Evolutionary conservation across 1,140 invertebrate species (phyloP).

Genomic region (Aporrectodea caliginosa): DNA sequence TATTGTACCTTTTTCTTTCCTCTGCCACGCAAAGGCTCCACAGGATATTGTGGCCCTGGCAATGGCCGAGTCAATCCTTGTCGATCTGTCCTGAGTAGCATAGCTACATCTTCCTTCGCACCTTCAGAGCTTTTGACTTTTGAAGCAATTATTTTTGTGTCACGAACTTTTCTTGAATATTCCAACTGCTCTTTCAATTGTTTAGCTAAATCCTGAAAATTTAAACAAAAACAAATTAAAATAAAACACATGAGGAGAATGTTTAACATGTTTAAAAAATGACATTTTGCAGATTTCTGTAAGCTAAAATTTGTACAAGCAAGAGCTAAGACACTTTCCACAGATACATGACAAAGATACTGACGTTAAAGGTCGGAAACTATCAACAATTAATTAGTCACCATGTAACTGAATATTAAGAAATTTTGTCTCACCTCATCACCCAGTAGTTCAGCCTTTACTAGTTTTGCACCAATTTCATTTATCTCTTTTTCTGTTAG

Average conservation of each 20-base stretch:
- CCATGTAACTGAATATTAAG: too few species aligned
- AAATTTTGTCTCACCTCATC: constrained; percentile 63
- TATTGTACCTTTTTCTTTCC: constrained; percentile 41
- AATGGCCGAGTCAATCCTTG: constrained; percentile 59
- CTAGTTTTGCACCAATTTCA: constrained; percentile 75
- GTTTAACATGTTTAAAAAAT: too few species aligned
- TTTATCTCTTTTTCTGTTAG: constrained; percentile 76
- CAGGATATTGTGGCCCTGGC: constrained; percentile 26
- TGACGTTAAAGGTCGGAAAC: too few species aligned
- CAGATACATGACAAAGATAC: too few species aligned
- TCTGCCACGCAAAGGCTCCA: neutral
- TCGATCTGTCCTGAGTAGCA: constrained; percentile 69
- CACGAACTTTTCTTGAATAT: neutral
- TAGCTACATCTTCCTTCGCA: constrained; percentile 59
- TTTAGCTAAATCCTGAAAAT: too few species aligned
- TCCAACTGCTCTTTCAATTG: constrained; percentile 18
- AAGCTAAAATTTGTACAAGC: too few species aligned
- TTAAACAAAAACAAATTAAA: too few species aligned
- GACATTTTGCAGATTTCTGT: too few species aligned
- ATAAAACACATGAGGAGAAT: too few species aligned
- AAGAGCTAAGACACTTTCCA: too few species aligned
- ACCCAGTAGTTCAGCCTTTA: constrained; percentile 83
- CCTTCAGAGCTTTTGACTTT: constrained; percentile 17
- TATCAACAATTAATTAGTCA: too few species aligned
- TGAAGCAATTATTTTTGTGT: constrained; percentile 38